Evolutionary conservation across 2,888 invertebrate genomes (phyloP).

Genomic region (Mythimna vitellina): DNA sequence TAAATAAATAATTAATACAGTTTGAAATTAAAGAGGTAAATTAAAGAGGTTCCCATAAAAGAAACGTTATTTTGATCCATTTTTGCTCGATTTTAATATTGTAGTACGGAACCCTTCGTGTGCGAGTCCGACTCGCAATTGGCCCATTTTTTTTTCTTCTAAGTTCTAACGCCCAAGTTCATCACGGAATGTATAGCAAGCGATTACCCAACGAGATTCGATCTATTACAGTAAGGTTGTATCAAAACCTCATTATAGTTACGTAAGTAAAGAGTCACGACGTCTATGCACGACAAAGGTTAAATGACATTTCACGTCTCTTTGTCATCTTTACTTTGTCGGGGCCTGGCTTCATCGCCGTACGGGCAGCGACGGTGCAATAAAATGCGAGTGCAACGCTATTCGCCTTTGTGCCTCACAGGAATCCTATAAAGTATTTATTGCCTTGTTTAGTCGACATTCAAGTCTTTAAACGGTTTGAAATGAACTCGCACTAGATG

Average conservation of each 20-base stretch:
- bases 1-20: too few relatives aligned
- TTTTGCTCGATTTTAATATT: too few relatives aligned
- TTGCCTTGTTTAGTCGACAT: conserved; percentile 66
- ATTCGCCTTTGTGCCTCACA: conserved; percentile 60
- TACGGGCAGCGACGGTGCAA: conserved; percentile 47
- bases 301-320: conserved; percentile 65
- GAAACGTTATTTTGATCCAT: too few relatives aligned
- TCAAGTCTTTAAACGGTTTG: conserved; percentile 57
- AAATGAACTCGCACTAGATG: conserved; percentile 50
- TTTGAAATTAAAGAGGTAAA: too few relatives aligned
- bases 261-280: conserved; percentile 62
- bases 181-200: conserved; percentile 30
- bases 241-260: conserved; percentile 64
- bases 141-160: conserved; percentile 1
- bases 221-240: conserved; percentile 58
- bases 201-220: conserved; percentile 48
- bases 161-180: conserved; percentile 19
- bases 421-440: conserved; percentile 67
- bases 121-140: too few relatives aligned
- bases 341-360: conserved; percentile 47
- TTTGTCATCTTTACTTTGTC: conserved; percentile 64
- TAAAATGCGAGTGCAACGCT: conserved; percentile 62
- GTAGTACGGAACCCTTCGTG: too few relatives aligned
- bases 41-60: too few relatives aligned
- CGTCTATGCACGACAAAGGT: conserved; percentile 60